These are phyloP conservation scores for Sebastes taczanowskii DNA, from an alignment of 2,797 vertebrate genomes.

Conservation along the genomic window DNA sequence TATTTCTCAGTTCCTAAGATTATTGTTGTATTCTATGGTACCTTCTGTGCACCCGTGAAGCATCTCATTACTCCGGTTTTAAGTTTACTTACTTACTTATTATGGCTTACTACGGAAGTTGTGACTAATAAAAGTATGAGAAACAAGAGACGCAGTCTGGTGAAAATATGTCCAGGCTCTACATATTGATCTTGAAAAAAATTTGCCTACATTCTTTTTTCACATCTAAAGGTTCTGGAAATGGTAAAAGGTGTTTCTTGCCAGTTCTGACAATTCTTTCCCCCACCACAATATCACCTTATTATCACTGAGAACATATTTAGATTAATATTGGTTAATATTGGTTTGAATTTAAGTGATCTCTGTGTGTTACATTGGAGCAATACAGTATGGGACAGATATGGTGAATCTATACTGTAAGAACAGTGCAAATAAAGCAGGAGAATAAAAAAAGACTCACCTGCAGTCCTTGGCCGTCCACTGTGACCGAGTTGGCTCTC, in stretches of 20 bases:
- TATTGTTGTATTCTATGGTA: background rate
- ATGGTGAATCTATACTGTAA: background rate
- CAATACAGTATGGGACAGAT: background rate
- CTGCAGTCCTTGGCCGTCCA: conserved; percentile 95
- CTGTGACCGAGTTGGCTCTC: conserved; percentile 91
- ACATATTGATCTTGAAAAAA: background rate
- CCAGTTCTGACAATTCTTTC: background rate
- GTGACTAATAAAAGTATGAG: background rate
- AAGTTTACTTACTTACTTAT: background rate
- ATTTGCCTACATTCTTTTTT: background rate
- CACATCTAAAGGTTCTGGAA: background rate
- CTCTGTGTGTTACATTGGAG: background rate
- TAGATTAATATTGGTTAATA: background rate
- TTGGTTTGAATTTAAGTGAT: background rate
- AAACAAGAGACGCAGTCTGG: background rate
- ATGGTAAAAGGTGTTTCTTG: background rate
- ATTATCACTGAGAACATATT: background rate
- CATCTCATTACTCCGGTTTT: background rate
- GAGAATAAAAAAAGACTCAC: conserved; percentile 55
- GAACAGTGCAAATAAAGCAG: background rate
- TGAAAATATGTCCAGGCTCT: background rate
- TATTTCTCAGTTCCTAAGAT: background rate
- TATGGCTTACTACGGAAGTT: background rate
- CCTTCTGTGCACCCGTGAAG: too few species aligned
- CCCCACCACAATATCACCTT: background rate